Conservation (phyloP, 2,113 vertebrate species). For the Alosa alosa region DNA sequence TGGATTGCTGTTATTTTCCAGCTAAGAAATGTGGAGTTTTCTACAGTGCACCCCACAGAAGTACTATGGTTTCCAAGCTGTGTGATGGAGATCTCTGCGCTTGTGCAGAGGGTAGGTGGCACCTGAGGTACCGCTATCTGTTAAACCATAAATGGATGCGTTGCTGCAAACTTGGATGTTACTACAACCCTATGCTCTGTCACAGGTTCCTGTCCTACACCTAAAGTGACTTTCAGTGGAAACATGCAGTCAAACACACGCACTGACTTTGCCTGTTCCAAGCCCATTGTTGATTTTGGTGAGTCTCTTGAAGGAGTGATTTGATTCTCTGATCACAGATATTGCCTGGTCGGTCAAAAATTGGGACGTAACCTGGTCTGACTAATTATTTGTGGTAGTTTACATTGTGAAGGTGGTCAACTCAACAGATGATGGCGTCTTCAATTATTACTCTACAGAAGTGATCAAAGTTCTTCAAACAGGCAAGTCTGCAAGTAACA, state of each 20-base stretch:
- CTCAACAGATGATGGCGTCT: conserved; percentile 59
- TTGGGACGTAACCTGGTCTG: background rate
- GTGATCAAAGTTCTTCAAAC: conserved; percentile 58
- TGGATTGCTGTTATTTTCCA: conserved; percentile 32
- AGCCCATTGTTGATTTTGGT: conserved; percentile 60
- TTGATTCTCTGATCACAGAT: background rate
- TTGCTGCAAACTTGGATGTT: background rate
- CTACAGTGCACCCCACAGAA: conserved; percentile 64
- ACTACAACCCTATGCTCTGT: background rate
- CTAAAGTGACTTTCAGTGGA: conserved; percentile 63
- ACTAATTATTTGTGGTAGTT: conserved; percentile 42
- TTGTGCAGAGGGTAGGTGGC: conserved; percentile 68
- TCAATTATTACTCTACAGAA: conserved; percentile 56
- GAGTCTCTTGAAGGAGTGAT: conserved; percentile 23
- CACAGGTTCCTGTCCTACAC: conserved; percentile 57
- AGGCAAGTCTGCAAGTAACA: conserved; percentile 51
- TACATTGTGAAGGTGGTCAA: conserved; percentile 58
- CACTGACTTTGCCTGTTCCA: conserved; percentile 54
- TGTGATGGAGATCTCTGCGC: conserved; percentile 58
- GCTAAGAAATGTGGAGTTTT: conserved; percentile 65
- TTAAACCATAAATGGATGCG: background rate
- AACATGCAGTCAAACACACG: conserved; percentile 24
- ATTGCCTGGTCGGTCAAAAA: background rate
- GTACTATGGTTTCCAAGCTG: conserved; percentile 63
- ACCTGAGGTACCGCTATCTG: background rate